phyloP scores from a whole-genome alignment of 2,888 invertebrate species.

The Isoperla grammatica region DNA sequence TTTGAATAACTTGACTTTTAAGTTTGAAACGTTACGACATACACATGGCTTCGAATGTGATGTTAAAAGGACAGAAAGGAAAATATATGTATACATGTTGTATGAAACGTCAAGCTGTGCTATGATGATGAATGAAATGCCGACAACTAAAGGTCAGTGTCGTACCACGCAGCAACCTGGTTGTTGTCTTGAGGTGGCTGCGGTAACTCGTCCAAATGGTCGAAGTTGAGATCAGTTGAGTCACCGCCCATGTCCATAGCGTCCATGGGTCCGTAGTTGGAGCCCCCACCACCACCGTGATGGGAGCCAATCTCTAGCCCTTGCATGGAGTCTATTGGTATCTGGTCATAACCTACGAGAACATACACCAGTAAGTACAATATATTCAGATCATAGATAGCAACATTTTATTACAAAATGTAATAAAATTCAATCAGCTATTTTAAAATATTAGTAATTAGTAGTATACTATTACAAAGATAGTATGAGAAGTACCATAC shows the following conservation, averaged over 20 bases:
- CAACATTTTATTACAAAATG: no score
- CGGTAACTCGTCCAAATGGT: slow-evolving; percentile 67
- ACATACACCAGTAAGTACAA: slow-evolving; percentile 22
- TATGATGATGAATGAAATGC: no score
- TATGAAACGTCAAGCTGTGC: no score
- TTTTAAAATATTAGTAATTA: no score
- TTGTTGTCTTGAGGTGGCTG: slow-evolving; percentile 85
- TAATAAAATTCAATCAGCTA: no score
- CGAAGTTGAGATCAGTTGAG: slow-evolving; percentile 70
- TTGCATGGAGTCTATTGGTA: slow-evolving; percentile 96
- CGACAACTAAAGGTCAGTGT: slow-evolving; percentile 76
- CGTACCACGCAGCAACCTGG: slow-evolving; percentile 95
- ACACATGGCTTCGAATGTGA: no score
- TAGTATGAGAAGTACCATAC: no score
- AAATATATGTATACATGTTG: no score
- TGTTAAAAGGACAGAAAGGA: no score
- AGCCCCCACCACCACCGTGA: slow-evolving; percentile 37
- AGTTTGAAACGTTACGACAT: no score
- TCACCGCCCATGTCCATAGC: slow-evolving; percentile 66
- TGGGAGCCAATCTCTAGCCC: slow-evolving; percentile 80
- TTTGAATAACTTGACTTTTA: no score
- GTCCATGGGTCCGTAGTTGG: slow-evolving; percentile 76
- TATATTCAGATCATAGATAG: background rate
- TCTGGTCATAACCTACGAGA: slow-evolving; percentile 91
- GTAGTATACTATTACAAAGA: no score